These are phyloP conservation scores for Callionymus lyra DNA, from an alignment of 2,113 vertebrate species.

Conservation along the genomic window DNA sequence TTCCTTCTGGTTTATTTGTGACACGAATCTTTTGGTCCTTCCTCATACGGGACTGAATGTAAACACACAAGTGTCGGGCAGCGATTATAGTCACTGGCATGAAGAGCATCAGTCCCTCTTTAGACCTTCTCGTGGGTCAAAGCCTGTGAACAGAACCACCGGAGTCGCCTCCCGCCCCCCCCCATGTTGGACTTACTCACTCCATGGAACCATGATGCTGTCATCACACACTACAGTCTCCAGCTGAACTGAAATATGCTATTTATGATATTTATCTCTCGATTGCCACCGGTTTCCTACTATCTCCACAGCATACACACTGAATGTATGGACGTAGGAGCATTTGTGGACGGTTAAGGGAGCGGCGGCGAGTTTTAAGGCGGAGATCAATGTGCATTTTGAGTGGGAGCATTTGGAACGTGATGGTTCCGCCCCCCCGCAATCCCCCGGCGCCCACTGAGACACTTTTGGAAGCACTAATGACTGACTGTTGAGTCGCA, in stretches of 20 bases:
- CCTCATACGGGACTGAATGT: slow-evolving; percentile 51
- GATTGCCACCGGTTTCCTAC: slow-evolving; percentile 45
- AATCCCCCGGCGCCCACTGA: too few species aligned
- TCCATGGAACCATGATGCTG: slow-evolving; percentile 25
- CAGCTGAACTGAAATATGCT: slow-evolving; percentile 20
- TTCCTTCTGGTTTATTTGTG: slow-evolving; percentile 13
- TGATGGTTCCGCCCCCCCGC: too few species aligned
- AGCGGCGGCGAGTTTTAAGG: slow-evolving; percentile 15
- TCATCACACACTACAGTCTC: slow-evolving; percentile 47
- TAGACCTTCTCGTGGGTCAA: slow-evolving; percentile 35
- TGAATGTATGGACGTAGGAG: slow-evolving; percentile 57
- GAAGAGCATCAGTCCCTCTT: slow-evolving; percentile 28
- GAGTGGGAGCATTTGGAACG: slow-evolving; percentile 8
- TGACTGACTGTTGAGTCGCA: slow-evolving; percentile 2
- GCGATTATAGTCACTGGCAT: slow-evolving; percentile 16
- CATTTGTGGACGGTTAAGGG: slow-evolving; percentile 47
- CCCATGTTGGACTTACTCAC: slow-evolving; percentile 37
- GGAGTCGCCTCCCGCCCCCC: slow-evolving; percentile 29
- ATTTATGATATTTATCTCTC: slow-evolving; percentile 63
- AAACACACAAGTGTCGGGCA: slow-evolving; percentile 17
- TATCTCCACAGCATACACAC: slow-evolving; percentile 50
- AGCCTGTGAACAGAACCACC: slow-evolving; percentile 24
- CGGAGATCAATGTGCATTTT: slow-evolving; percentile 17
- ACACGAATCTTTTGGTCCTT: slow-evolving; percentile 20
- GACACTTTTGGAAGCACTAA: slow-evolving; percentile 2